Percentiles rank a stretch among this genome's conserved stretches.
Evolutionary conservation across 2,113 vertebrate genomes (phyloP).

Genomic region (Apeltes quadracus): DNA sequence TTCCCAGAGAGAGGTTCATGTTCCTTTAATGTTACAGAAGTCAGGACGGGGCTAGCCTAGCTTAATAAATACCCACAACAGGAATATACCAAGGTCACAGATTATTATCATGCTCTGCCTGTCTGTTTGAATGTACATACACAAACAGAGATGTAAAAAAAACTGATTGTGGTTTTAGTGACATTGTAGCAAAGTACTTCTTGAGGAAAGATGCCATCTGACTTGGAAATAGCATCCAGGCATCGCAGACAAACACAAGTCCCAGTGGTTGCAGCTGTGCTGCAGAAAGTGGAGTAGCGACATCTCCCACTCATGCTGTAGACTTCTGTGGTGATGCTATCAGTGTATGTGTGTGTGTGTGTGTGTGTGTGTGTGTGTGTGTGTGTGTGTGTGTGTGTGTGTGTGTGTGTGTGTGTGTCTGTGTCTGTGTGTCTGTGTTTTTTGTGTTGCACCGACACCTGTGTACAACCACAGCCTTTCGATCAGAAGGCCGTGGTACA

Average conservation of each 20-base stretch:
- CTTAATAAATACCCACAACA: not conserved
- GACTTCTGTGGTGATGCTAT: slow-evolving; percentile 23
- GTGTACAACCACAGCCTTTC: slow-evolving; percentile 43
- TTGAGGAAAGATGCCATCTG: slow-evolving; percentile 21
- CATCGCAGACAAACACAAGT: slow-evolving; percentile 23
- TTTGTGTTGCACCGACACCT: slow-evolving; percentile 37
- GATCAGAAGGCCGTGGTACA: slow-evolving; percentile 8
- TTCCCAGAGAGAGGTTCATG: not conserved
- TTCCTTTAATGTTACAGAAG: not conserved
- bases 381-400: slow-evolving; percentile 3
- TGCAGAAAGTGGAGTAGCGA: slow-evolving; percentile 42
- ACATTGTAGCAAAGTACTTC: not conserved
- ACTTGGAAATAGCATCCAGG: slow-evolving; percentile 4
- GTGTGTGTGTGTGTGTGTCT: slow-evolving; percentile 1
- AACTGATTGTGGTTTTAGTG: not conserved
- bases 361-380: slow-evolving; percentile 18
- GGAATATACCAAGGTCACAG: not conserved
- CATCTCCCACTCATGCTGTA: slow-evolving; percentile 17
- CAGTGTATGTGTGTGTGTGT: slow-evolving; percentile 29
- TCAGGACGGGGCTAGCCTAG: not conserved
- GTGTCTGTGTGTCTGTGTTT: not conserved
- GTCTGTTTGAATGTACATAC: not conserved
- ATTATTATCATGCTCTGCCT: not conserved
- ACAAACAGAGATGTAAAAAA: not conserved
- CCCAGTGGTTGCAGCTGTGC: slow-evolving; percentile 21